Base-by-base conservation (phyloP, 2,888 invertebrate species). In the Eulithis prunata region DNA sequence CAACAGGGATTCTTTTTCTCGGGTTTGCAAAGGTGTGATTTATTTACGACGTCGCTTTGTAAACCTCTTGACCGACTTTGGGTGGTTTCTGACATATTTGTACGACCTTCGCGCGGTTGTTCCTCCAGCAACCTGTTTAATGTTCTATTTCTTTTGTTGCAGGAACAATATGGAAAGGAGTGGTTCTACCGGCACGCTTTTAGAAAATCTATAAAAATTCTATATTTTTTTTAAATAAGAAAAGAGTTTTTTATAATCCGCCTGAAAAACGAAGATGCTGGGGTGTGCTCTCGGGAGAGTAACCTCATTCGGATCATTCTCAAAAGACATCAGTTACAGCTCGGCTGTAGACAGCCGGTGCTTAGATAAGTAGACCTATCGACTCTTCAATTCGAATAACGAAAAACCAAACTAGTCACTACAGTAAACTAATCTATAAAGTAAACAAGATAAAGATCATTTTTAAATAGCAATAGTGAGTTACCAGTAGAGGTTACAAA, bases 321-420 rank as follows among this genome's bases (percentile, higher is more conserved):
- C 84, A 64, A 85, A 83, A 78, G 79, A 82, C 78, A 82, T 85
- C 78, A 83, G 80, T 80, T 88, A 87, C 75, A 88, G 90, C 86
- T 88, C 91, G 88, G 90, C 91, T 87, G 85, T 85, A 81, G 91
- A 93, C 84, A 92, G 91, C 89, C 91, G 93, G 81, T 91, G 92
- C 83, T 86, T 93, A 87, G 91, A 92, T 86, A 92, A 93, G 91
- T 92, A 92, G 87, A 88, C 70, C 71, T 72, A 75, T 75, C 72
- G 72, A 82, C 85, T 78, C 84, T 84, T 82, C 78, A 67, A 72
- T 28, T 43, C 54, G 58, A 64, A 45, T 52, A 70, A 69, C 64
- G 68, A 75, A 73, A 76, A 84, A 81, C 82, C 73, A 80, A 83
- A 84, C 91, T 91, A 91, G 91, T 91, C 91, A 91, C 62, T 68